Evolutionary conservation across 2,888 invertebrate species (phyloP).

Genomic region (Brachyptera putata): DNA sequence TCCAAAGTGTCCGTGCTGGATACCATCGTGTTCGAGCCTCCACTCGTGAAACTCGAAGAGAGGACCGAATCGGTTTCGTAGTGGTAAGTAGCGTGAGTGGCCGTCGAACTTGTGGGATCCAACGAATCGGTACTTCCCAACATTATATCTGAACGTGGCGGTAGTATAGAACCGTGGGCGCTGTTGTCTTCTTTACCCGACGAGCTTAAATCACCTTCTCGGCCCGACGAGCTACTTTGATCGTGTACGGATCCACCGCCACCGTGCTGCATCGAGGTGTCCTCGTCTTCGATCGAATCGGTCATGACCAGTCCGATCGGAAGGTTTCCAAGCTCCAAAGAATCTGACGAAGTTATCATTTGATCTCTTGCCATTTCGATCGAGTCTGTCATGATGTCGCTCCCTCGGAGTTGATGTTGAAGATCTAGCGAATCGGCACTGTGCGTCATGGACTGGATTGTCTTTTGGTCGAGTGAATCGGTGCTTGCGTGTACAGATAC

Average conservation of each 20-base stretch:
- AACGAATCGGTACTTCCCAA: conserved; percentile 67
- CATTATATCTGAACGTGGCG: conserved; percentile 43
- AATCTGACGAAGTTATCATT: conserved; percentile 50
- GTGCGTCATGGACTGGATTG: conserved; percentile 39
- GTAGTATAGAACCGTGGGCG: conserved; percentile 41
- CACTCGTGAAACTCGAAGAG: conserved; percentile 80
- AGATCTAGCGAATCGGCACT: conserved; percentile 50
- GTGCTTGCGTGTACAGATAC: conserved; percentile 55
- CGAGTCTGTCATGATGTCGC: conserved; percentile 53
- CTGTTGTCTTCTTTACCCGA: conserved; percentile 44
- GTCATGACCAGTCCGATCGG: conserved; percentile 39
- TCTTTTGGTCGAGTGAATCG: conserved; percentile 63
- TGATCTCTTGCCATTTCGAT: conserved; percentile 47
- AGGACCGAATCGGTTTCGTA: conserved; percentile 80
- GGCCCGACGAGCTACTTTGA: conserved; percentile 48
- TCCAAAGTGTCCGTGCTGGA: conserved; percentile 70
- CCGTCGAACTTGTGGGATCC: conserved; percentile 73
- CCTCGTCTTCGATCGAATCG: conserved; percentile 51
- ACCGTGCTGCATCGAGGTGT: conserved; percentile 41
- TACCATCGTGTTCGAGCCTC: conserved; percentile 79
- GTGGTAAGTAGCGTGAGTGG: conserved; percentile 78
- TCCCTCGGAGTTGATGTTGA: conserved; percentile 40
- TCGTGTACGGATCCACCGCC: conserved; percentile 40
- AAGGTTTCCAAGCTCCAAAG: conserved; percentile 46
- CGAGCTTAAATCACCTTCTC: conserved; percentile 48